These are phyloP conservation scores for Synergus itoensis DNA, from an alignment of 2,888 invertebrate species.

Conservation along the genomic window DNA sequence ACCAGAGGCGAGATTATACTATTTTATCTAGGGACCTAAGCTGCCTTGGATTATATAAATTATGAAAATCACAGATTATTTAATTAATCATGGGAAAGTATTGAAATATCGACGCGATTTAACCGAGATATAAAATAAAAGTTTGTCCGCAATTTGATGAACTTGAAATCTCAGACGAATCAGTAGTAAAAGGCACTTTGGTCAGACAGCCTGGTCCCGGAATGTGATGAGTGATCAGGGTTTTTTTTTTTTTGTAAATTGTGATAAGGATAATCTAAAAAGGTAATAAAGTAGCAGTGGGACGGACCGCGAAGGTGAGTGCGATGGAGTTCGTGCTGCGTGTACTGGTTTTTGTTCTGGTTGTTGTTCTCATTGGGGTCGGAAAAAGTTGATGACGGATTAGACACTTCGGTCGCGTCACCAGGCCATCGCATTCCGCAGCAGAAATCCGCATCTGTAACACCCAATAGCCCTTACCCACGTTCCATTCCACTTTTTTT, in stretches of 20 bases:
- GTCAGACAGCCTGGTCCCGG: conserved; percentile 52
- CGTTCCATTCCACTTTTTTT: conserved; percentile 57
- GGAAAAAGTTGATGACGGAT: conserved; percentile 71
- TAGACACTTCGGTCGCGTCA: conserved; percentile 80
- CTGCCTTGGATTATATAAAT: too few species aligned
- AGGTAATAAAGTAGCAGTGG: conserved; percentile 66
- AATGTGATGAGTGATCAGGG: conserved; percentile 32
- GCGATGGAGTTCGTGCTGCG: conserved; percentile 77
- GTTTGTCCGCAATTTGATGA: neutral
- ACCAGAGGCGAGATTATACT: neutral
- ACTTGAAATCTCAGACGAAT: neutral
- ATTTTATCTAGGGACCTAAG: too few species aligned
- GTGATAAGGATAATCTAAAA: conserved; percentile 56
- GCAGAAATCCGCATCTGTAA: conserved; percentile 94
- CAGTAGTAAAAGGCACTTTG: conserved; percentile 48
- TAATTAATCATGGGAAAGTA: too few species aligned
- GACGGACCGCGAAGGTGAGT: conserved; percentile 78
- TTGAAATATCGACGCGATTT: too few species aligned
- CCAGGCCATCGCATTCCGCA: conserved; percentile 90
- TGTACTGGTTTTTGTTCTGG: conserved; percentile 76
- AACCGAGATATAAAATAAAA: neutral
- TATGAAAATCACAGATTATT: too few species aligned
- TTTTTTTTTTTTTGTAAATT: conserved; percentile 39
- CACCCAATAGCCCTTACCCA: conserved; percentile 77
- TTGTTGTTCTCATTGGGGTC: conserved; percentile 72